These are phyloP conservation scores for Tokudaia tokunoshimensis DNA, from an alignment of 2,797 vertebrate species.

Conservation along the genomic window DNA sequence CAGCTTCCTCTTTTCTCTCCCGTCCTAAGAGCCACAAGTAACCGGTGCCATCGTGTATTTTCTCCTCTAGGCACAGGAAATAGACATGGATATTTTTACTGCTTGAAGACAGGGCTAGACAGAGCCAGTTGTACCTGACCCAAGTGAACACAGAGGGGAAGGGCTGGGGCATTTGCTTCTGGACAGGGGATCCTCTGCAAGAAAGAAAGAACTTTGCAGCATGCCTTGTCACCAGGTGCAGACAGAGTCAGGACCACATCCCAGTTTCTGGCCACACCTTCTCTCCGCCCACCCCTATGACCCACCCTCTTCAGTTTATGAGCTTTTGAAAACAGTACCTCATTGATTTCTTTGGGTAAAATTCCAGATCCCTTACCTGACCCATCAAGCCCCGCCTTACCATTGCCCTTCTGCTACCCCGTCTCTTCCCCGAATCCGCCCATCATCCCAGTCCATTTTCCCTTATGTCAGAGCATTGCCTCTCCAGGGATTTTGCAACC, in stretches of 20 bases:
- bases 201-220: background rate
- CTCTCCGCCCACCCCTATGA: background rate
- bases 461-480: background rate
- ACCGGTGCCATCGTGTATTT: background rate
- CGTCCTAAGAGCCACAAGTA: background rate
- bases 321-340: conserved; percentile 7
- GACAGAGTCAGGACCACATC: background rate
- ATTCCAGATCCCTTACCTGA: background rate
- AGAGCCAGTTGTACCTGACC: background rate
- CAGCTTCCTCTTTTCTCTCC: background rate
- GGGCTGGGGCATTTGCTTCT: background rate
- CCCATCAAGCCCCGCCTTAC: background rate
- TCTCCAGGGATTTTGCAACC: background rate
- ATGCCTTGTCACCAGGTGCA: background rate
- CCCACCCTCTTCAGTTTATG: background rate
- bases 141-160: background rate
- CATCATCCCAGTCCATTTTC: background rate
- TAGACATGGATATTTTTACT: background rate
- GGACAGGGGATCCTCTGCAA: background rate
- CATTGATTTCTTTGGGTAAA: conserved; percentile 1
- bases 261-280: background rate
- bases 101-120: background rate
- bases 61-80: background rate
- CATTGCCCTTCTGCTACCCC: background rate
- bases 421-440: background rate